Conservation (phyloP, 1,140 invertebrate genomes). For the Bombus superbus region DNA sequence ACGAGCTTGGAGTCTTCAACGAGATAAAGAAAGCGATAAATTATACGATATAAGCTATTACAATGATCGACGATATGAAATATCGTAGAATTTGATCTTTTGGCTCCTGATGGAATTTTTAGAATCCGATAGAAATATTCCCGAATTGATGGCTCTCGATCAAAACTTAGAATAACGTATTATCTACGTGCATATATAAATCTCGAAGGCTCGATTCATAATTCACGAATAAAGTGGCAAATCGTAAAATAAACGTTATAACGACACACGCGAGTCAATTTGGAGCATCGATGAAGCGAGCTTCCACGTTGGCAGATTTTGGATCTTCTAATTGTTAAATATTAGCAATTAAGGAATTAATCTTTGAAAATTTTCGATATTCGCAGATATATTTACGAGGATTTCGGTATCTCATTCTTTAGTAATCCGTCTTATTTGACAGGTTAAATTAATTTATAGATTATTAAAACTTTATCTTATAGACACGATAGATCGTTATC, state of each 20-base stretch:
- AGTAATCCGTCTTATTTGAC: not conserved
- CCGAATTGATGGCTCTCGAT: not conserved
- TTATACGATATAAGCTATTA: not conserved
- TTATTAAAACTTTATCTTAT: too few species aligned
- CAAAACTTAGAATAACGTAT: not conserved
- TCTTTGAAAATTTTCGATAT: not conserved
- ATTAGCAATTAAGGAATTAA: not conserved
- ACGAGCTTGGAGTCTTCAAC: not conserved
- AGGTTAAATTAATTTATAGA: too few species aligned
- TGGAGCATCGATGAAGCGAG: not conserved
- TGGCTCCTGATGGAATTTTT: too few species aligned
- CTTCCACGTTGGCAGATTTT: not conserved
- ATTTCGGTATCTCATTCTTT: not conserved
- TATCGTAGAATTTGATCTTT: too few species aligned
- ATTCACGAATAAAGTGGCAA: not conserved
- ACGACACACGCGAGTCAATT: too few species aligned
- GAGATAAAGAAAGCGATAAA: not conserved
- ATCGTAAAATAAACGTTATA: not conserved
- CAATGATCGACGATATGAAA: too few species aligned
- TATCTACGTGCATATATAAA: too few species aligned
- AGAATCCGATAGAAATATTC: too few species aligned
- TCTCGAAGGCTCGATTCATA: accelerated
- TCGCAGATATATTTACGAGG: not conserved
- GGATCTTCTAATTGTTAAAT: not conserved
- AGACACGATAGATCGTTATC: too few species aligned